Percentiles rank a stretch among this genome's conserved stretches.
Conservation (phyloP, 2,888 invertebrate species). For the Ferdinandea cuprea region DNA sequence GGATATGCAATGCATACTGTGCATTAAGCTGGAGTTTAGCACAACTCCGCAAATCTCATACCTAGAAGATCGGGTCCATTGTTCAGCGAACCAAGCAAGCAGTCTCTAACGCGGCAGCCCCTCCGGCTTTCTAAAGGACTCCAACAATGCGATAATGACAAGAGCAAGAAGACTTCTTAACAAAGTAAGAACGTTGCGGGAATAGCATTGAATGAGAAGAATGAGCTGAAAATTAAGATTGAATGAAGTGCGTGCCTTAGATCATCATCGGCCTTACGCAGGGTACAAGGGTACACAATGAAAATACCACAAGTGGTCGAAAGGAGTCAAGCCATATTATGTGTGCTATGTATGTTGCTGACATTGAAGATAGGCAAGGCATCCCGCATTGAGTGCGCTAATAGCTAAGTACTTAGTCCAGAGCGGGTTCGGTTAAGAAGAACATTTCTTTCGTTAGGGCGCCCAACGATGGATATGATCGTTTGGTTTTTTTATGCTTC, state of each 20-base stretch:
- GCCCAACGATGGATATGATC: too few species aligned
- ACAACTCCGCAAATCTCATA: not conserved
- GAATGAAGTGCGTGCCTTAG: constrained; percentile 65
- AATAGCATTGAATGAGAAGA: constrained; percentile 17
- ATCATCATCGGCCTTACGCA: constrained; percentile 39
- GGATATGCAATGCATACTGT: not conserved
- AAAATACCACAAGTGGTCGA: constrained; percentile 46
- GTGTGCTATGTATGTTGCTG: constrained; percentile 28
- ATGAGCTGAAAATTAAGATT: constrained; percentile 45
- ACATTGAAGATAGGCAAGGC: constrained; percentile 32
- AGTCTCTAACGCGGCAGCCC: not conserved
- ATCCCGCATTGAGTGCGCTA: constrained; percentile 37
- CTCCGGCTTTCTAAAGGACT: constrained; percentile 21
- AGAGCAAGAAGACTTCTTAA: constrained; percentile 44
- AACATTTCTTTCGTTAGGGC: not conserved
- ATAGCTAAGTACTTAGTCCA: constrained; percentile 22
- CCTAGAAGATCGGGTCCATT: constrained; percentile 10
- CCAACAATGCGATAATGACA: constrained; percentile 22
- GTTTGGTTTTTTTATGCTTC: too few species aligned
- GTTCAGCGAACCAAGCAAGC: constrained; percentile 34
- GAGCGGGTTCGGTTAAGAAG: constrained; percentile 3
- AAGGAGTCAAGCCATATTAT: constrained; percentile 31
- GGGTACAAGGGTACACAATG: constrained; percentile 38
- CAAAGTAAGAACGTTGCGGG: constrained; percentile 16
- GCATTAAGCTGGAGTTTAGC: constrained; percentile 5